Evolutionary conservation across 2,888 invertebrate genomes (phyloP).

Genomic region (Athalia cordata): DNA sequence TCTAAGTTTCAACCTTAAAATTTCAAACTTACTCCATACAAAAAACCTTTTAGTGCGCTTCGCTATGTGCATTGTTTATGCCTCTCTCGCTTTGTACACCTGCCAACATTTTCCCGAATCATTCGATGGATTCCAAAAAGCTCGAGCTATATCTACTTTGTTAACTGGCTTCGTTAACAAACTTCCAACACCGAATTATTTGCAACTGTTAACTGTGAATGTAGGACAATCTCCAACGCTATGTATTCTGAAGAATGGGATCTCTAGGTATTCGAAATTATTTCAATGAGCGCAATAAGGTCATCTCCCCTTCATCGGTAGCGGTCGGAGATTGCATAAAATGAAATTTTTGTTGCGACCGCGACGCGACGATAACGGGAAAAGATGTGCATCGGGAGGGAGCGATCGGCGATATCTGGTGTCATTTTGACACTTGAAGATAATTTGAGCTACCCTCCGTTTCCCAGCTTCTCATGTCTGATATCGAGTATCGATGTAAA

Average conservation of each 20-base stretch:
- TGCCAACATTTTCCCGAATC: background rate
- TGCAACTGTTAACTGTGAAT: too few species aligned
- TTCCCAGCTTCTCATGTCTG: background rate
- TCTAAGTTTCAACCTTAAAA: slow-evolving; percentile 33
- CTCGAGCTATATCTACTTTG: background rate
- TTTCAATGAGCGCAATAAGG: too few species aligned
- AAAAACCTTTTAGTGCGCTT: slow-evolving; percentile 37
- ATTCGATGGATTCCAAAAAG: background rate
- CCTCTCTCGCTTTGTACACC: slow-evolving; percentile 5
- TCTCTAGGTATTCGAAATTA: too few species aligned
- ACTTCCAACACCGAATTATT: too few species aligned
- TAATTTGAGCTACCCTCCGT: slow-evolving; percentile 18
- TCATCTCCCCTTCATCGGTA: background rate
- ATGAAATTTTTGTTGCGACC: slow-evolving; percentile 2
- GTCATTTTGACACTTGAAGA: slow-evolving; percentile 15
- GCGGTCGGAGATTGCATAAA: background rate
- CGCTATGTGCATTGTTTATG: slow-evolving; percentile 29
- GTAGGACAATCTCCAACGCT: too few species aligned
- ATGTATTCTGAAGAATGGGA: too few species aligned
- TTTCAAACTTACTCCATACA: background rate
- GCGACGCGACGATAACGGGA: background rate
- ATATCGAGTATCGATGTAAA: background rate
- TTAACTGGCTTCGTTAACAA: background rate
- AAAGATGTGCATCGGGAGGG: slow-evolving; percentile 6
- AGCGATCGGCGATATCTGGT: slow-evolving; percentile 19